phyloP scores from a whole-genome alignment of 2,797 vertebrate genomes.

The Myotis vivesi region DNA sequence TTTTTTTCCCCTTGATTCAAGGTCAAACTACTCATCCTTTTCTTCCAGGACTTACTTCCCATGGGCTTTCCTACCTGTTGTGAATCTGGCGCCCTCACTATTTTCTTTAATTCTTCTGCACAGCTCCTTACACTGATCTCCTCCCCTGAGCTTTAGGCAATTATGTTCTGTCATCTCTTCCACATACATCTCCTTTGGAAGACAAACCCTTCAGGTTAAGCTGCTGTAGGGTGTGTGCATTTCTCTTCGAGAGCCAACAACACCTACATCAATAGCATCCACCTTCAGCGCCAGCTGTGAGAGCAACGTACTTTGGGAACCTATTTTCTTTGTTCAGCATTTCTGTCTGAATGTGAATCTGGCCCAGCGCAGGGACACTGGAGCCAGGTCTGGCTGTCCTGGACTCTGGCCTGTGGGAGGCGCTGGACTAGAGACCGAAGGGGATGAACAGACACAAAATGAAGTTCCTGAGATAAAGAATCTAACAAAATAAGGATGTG shows the following conservation, averaged over 20 bases:
- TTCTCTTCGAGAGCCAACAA: neutral
- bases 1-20: neutral
- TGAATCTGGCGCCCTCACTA: neutral
- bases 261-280: neutral
- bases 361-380: neutral
- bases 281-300: neutral
- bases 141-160: neutral
- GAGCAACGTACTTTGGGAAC: neutral
- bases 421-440: neutral
- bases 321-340: neutral
- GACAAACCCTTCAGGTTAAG: slow-evolving; percentile 3
- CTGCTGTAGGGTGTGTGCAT: neutral
- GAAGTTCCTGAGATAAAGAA: neutral
- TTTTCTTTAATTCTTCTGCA: slow-evolving; percentile 26
- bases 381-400: neutral
- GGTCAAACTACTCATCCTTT: neutral
- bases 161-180: neutral
- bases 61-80: neutral
- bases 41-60: neutral
- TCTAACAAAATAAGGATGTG: neutral
- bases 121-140: neutral
- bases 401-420: neutral
- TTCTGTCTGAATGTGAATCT: neutral
- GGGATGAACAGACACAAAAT: neutral
- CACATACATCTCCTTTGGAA: neutral